Evolutionary conservation across 53 echinoderm and acorn worm genomes (phyloP).

Genomic region (Temnopleurus reevesii): DNA sequence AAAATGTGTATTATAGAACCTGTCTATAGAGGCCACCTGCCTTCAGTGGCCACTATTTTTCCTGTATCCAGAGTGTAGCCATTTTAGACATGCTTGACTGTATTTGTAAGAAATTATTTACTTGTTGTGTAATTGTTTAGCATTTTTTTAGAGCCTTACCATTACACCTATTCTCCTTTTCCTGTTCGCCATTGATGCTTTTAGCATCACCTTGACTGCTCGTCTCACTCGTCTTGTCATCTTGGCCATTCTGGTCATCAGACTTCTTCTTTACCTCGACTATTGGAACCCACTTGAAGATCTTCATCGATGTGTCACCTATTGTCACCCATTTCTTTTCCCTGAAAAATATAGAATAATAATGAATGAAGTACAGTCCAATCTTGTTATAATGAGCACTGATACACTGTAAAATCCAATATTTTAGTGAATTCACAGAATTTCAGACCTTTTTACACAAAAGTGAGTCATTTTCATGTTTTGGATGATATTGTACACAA

Average conservation of each 20-base stretch:
- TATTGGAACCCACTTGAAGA: constrained; percentile 97
- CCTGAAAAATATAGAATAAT: constrained; percentile 56
- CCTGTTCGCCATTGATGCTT: constrained; percentile 52
- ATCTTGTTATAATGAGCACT: not conserved
- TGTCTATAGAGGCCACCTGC: no score
- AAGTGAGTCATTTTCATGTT: no score
- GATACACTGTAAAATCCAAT: not conserved
- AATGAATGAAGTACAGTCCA: not conserved
- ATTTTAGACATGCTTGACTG: no score
- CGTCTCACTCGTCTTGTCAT: constrained; percentile 30
- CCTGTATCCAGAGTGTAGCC: no score
- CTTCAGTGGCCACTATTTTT: no score
- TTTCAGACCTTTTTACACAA: no score
- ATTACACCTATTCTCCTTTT: constrained; percentile 53
- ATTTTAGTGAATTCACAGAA: no score
- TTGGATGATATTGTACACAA: no score
- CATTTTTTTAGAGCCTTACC: no score
- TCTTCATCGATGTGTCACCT: constrained; percentile 87
- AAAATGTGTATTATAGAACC: no score
- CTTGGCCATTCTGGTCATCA: constrained; percentile 31
- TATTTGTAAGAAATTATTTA: no score
- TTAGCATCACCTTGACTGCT: constrained; percentile 36
- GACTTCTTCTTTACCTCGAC: constrained; percentile 65
- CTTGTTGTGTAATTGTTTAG: no score
- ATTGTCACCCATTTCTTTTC: constrained; percentile 99